Conservation (phyloP, 92 coral and sea anemone genomes). For the Parazoanthus atlanticus region DNA sequence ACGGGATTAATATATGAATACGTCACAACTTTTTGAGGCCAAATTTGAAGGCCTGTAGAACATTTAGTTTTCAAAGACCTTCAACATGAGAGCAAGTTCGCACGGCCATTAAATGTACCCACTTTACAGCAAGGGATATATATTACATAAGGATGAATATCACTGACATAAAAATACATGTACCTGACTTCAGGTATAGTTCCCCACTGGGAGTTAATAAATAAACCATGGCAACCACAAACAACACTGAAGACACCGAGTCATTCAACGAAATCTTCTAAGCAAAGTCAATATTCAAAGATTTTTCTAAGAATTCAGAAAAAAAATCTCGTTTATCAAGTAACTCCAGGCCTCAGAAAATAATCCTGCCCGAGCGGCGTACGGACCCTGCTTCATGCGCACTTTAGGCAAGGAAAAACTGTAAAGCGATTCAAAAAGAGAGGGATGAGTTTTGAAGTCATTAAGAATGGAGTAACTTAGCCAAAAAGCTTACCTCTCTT, state of each 20-base stretch:
- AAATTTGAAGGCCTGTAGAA: too few relatives aligned
- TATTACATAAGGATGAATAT: too few relatives aligned
- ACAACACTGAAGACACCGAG: not conserved
- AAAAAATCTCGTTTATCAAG: not conserved
- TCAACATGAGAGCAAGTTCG: too few relatives aligned
- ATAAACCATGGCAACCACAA: not conserved
- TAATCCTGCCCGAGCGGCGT: too few relatives aligned
- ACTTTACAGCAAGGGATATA: too few relatives aligned
- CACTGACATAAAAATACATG: too few relatives aligned
- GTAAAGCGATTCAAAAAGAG: not conserved
- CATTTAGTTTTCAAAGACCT: too few relatives aligned
- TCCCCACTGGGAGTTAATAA: not conserved
- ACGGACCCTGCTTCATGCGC: too few relatives aligned
- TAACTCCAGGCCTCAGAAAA: not conserved
- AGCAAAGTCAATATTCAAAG: not conserved
- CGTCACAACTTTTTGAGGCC: too few relatives aligned
- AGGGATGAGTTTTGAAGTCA: not conserved
- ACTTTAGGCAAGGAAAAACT: not conserved
- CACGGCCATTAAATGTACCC: too few relatives aligned
- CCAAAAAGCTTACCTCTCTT: conserved; percentile 72
- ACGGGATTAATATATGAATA: too few relatives aligned
- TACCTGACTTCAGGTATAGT: too few relatives aligned
- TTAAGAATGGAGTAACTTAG: not conserved
- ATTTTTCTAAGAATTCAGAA: not conserved
- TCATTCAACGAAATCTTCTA: not conserved